Percentiles rank a stretch among this genome's conserved stretches.
These are phyloP conservation scores for Ischnura elegans DNA, from an alignment of 2,888 invertebrate genomes.

Conservation along the genomic window DNA sequence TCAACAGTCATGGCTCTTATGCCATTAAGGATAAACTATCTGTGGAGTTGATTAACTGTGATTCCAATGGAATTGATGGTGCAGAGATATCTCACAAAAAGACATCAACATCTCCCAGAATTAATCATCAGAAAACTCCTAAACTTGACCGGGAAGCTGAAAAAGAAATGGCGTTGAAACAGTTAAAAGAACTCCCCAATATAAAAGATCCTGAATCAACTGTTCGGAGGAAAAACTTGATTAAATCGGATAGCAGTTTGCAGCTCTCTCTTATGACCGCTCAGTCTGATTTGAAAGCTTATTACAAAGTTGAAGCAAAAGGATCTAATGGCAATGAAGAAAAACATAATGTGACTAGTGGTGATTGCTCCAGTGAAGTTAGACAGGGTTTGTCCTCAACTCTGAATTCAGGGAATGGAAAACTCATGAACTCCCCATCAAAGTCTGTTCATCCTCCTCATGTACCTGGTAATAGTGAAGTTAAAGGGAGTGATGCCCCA, in stretches of 20 bases:
- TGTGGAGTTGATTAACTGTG: neutral
- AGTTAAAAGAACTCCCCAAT: constrained; percentile 79
- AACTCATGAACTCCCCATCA: neutral
- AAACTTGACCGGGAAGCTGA: constrained; percentile 78
- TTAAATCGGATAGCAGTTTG: neutral
- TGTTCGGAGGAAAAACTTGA: neutral
- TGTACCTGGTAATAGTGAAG: neutral
- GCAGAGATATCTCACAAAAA: neutral
- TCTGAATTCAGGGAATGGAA: neutral
- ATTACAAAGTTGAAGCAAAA: neutral
- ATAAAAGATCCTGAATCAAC: constrained; percentile 69
- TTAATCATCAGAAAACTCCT: constrained; percentile 51
- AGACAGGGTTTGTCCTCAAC: neutral
- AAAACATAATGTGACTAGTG: neutral
- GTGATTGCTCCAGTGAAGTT: neutral
- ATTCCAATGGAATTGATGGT: neutral
- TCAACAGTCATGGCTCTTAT: neutral
- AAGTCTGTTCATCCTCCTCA: neutral
- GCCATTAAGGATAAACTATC: neutral
- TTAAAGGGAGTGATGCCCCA: neutral
- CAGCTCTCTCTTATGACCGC: neutral
- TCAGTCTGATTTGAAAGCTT: neutral
- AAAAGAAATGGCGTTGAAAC: constrained; percentile 81
- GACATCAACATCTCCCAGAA: constrained; percentile 2
- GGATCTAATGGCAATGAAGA: neutral